A percentile compares a stretch with the other conserved stretches of the same genome.
Conservation (phyloP, 1,140 invertebrate genomes). For the Brachionus manjavacas region DNA sequence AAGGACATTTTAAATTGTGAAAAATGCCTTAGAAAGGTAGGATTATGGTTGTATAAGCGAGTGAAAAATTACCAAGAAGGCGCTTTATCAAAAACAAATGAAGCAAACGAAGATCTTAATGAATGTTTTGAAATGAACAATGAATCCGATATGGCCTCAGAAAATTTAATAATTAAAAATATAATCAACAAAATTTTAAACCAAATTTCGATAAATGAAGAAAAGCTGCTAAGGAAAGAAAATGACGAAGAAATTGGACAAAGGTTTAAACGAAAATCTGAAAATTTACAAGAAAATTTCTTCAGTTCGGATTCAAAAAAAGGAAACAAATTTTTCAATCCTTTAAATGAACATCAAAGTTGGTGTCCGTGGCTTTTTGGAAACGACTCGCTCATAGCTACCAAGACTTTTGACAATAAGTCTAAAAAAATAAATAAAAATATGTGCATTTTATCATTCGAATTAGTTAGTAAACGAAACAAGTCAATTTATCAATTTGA, state of each 20-base stretch:
- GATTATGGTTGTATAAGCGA: conserved; percentile 12
- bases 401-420: neutral
- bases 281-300: neutral
- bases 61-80: neutral
- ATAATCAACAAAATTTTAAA: neutral
- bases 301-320: neutral
- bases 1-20: conserved; percentile 22
- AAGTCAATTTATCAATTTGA: neutral
- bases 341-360: conserved; percentile 4
- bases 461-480: neutral
- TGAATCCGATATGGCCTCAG: neutral
- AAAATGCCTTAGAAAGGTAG: neutral
- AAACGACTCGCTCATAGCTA: neutral
- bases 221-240: neutral
- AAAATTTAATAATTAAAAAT: neutral
- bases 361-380: conserved; percentile 40
- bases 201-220: neutral
- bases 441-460: neutral
- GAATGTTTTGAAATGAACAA: neutral
- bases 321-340: conserved; percentile 16
- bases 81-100: neutral
- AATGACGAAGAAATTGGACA: neutral
- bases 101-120: neutral
- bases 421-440: conserved; percentile 4
- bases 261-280: neutral